These are phyloP conservation scores for Pterophyllum scalare DNA, from an alignment of 2,113 vertebrate genomes.

Conservation along the genomic window DNA sequence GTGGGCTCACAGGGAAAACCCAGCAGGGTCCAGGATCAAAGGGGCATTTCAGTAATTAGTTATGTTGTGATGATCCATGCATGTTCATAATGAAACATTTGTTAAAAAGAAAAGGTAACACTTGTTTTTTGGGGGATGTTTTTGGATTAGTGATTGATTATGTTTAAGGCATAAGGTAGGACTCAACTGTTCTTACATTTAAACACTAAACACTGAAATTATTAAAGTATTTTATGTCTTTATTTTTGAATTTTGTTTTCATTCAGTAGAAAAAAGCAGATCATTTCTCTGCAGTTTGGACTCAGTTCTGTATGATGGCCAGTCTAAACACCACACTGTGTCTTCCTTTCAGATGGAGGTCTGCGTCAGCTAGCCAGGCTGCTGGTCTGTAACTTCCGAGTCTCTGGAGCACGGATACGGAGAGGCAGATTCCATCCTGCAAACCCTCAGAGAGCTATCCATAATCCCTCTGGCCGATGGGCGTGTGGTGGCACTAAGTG, in stretches of 20 bases:
- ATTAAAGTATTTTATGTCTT: too few relatives aligned
- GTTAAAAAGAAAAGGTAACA: too few relatives aligned
- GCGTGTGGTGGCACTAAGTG: slow-evolving; percentile 74
- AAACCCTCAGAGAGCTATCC: slow-evolving; percentile 76
- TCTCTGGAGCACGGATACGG: slow-evolving; percentile 80
- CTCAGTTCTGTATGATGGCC: accelerated
- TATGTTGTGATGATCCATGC: neutral
- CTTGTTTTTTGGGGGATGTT: too few relatives aligned
- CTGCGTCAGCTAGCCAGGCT: slow-evolving; percentile 78
- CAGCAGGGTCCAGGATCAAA: too few relatives aligned
- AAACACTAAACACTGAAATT: too few relatives aligned
- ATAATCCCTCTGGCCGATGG: slow-evolving; percentile 84
- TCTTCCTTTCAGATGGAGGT: slow-evolving; percentile 55
- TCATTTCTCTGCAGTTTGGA: neutral
- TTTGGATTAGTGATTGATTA: too few relatives aligned
- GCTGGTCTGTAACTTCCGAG: slow-evolving; percentile 83
- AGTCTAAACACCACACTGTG: neutral
- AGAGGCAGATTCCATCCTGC: slow-evolving; percentile 72
- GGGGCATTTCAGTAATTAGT: too few relatives aligned
- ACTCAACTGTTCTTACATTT: too few relatives aligned
- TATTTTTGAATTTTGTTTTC: neutral
- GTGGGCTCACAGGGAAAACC: neutral
- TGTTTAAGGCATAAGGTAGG: too few relatives aligned
- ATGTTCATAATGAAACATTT: too few relatives aligned
- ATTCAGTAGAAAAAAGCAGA: neutral